Evolutionary conservation across 1,140 invertebrate species (phyloP).

Genomic region (Elymnias hypermnestra): DNA sequence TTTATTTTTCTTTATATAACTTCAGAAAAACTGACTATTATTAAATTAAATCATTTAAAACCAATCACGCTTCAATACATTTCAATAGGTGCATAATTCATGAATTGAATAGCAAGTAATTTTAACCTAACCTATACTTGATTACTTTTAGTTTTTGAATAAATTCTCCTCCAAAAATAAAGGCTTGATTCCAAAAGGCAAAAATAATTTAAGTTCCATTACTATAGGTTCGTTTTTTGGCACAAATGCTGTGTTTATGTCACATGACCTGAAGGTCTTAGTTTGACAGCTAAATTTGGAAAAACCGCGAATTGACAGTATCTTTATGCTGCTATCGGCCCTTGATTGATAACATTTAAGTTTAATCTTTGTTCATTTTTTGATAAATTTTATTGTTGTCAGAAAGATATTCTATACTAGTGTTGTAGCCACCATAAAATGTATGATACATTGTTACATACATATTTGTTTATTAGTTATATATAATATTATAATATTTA

Average conservation of each 20-base stretch:
- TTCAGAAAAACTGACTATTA: slow-evolving; percentile 15
- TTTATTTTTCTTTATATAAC: slow-evolving; percentile 52
- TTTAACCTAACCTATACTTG: slow-evolving; percentile 1
- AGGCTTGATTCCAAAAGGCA: slow-evolving; percentile 27
- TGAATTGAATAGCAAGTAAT: too few species aligned
- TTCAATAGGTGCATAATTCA: too few species aligned
- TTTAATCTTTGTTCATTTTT: neutral
- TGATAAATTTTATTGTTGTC: too few species aligned
- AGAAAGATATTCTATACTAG: too few species aligned
- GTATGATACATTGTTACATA: too few species aligned
- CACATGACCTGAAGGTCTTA: slow-evolving; percentile 31
- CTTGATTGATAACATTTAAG: slow-evolving; percentile 12
- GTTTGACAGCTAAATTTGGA: slow-evolving; percentile 32
- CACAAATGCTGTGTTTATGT: slow-evolving; percentile 22
- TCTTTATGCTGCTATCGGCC: slow-evolving; percentile 6
- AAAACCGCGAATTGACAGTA: slow-evolving; percentile 8
- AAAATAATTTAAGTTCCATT: slow-evolving; percentile 7
- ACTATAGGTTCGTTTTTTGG: slow-evolving; percentile 16
- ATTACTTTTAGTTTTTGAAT: slow-evolving; percentile 27
- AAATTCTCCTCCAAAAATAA: slow-evolving; percentile 27
- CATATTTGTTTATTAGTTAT: too few species aligned
- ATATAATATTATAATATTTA: too few species aligned
- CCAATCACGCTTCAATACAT: too few species aligned
- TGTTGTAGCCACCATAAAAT: too few species aligned
- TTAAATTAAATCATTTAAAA: slow-evolving; percentile 1